Base-by-base conservation (phyloP, 2,797 vertebrate species). In the Pseudocheirus occidentalis region DNA sequence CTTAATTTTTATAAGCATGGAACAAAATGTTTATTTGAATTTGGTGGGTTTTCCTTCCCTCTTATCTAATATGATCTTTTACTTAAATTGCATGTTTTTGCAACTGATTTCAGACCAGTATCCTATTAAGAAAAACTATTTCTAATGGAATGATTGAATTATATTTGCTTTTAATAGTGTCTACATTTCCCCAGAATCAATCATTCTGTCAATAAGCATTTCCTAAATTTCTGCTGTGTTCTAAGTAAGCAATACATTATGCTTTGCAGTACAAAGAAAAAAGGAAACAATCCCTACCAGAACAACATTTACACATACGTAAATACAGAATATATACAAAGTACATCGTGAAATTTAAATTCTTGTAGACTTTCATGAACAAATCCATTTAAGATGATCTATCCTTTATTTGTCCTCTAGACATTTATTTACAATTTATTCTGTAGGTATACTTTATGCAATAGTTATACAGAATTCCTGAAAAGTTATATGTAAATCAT, bases 91-190 rank as follows among this genome's bases (percentile, higher is more conserved):
- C 59, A 11, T 40, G 13, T 73, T 73, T 95, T 96, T 95, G 90
- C n/a, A 93, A 0, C 90, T 94, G 28, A 96, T 94, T 94, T 95
- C 40, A 91, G 92, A 46, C 94, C 94, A 96, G 6, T 40, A 14
- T 29, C 81, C 92, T 31, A 95, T 95, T 14, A 96, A 93, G 58
- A 93, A 90, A 91, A 5, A 95, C 91, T 94, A 13, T 52, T 95
- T 89, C 50, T 93, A 91, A 12, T n/a, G 96, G 96, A 97, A 81
- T 92, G 93, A 92, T 55, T 50, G 27, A 92, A 21, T 95, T 96
- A 29, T 62, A 95, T 96, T 95, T 96, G n/a, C 55, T 66, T 95
- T 94, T 94, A 92, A 93, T 92, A 40, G 95, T 92, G 73, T 52
- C 94, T 87, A 58, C 96, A 92, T 27, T 91, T 55, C 59, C 62